Base-by-base conservation (phyloP, 1,140 invertebrate genomes). In the Megalonaias nervosa region DNA sequence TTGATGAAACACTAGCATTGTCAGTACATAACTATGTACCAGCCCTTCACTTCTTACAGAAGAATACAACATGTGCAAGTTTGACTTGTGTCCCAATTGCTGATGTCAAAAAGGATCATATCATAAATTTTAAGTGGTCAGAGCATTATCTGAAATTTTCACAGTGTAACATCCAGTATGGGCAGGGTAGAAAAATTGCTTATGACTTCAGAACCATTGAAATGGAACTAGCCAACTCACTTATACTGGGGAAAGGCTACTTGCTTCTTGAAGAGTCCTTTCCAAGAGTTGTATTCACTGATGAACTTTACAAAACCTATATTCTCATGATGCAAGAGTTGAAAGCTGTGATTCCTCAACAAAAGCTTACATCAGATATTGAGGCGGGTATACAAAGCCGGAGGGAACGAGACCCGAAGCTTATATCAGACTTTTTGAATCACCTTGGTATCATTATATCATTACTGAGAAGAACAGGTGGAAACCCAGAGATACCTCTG, bases 191-290 rank as follows among this genome's bases (percentile, higher is more conserved):
- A 62, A 15, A 48, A 31, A 57, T 76, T 19, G 4, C 48, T 4
- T 76, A 76, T 58, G 74, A 76, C 65, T 76, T 76, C 19, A 19
- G 57, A 19, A 76, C 69, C 26, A 76, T 76, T 65, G 74, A 76
- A 65, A 76, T 65, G 60, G 57, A 68, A 21, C 26, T 76, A 16
- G 67, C 58, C 5, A 31, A 31, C 31, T 31, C 31, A 31, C 31
- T 31, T 31, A 1, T 31, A 5, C 31, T 31, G 31, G 31, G 31
- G 5, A 72, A 65, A 26, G 67, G 26, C 48, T 64, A 62, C 38
- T n/a, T 76, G 1, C 56, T 4, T n/a, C 67, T 70, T 16, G 31
- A 60, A 17, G 61, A 23, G 31, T 31, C 31, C 15, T 60, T 76
- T 23, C 74, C 57, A 31, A 55, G 11, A n/a, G 70, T 76, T 60